phyloP scores from a whole-genome alignment of 2,888 invertebrate species.

The Hirtodrosophila duncani region DNA sequence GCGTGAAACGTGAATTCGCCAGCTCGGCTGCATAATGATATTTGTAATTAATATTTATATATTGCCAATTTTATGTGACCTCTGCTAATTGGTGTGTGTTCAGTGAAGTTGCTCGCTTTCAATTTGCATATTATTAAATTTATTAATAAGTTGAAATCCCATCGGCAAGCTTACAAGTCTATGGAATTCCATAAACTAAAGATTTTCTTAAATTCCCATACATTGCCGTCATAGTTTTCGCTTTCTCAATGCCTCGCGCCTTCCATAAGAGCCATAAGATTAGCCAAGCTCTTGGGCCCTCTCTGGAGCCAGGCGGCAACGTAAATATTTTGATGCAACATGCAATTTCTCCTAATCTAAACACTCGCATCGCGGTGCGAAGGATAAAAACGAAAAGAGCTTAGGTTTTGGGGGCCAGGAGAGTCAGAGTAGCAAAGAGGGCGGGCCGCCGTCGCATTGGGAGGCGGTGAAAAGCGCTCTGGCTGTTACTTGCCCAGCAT shows the following conservation, averaged over 20 bases:
- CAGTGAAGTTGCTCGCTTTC: constrained; percentile 33
- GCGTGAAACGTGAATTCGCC: constrained; percentile 23
- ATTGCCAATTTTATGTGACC: constrained; percentile 25
- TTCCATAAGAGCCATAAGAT: constrained; percentile 18
- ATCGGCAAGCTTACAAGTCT: too few species aligned
- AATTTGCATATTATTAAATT: too few species aligned
- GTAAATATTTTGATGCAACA: constrained; percentile 70
- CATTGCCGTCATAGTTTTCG: too few species aligned
- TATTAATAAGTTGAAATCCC: too few species aligned
- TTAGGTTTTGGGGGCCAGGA: constrained; percentile 17
- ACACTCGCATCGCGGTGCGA: constrained; percentile 45
- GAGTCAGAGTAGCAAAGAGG: too few species aligned
- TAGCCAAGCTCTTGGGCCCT: constrained; percentile 20
- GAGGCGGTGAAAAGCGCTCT: constrained; percentile 5
- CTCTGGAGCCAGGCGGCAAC: constrained; percentile 16
- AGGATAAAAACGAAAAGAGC: constrained; percentile 56
- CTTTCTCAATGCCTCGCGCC: constrained; percentile 7
- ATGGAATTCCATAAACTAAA: too few species aligned
- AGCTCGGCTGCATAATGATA: constrained; percentile 29
- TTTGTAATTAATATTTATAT: constrained; percentile 61
- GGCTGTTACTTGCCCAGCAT: constrained; percentile 51
- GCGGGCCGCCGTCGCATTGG: not conserved
- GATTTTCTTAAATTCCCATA: too few species aligned
- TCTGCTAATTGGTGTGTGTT: too few species aligned
- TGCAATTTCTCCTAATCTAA: constrained; percentile 70